phyloP scores from a whole-genome alignment of 53 echinoderm and acorn worm genomes.

The Temnopleurus reevesii region DNA sequence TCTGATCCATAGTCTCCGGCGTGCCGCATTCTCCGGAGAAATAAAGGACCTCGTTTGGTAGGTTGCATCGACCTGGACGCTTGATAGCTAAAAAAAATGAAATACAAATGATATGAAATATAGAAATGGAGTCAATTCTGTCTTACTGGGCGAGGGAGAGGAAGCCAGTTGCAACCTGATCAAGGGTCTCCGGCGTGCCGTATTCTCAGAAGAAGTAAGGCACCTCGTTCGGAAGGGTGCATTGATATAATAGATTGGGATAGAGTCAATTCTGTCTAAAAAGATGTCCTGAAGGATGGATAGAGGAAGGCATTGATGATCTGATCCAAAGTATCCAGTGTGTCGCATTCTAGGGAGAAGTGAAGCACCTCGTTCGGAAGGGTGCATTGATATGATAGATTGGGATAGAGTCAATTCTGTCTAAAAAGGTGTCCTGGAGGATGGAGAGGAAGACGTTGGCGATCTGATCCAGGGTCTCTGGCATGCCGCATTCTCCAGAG shows the following conservation, averaged over 20 bases:
- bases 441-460: constrained; percentile 56
- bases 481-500: constrained; percentile 69
- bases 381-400: too few relatives aligned
- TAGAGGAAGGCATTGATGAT: constrained; percentile 67
- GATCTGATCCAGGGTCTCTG: constrained; percentile 56
- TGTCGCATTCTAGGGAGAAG: constrained; percentile 70
- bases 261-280: too few relatives aligned
- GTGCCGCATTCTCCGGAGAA: constrained; percentile 72
- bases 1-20: constrained; percentile 50
- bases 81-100: too few relatives aligned
- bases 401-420: too few relatives aligned
- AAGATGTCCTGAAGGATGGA: too few relatives aligned
- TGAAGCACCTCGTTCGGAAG: constrained; percentile 65
- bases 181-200: constrained; percentile 42
- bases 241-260: too few relatives aligned
- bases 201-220: constrained; percentile 73
- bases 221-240: constrained; percentile 40
- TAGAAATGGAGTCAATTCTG: too few relatives aligned
- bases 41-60: constrained; percentile 64
- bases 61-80: constrained; percentile 46
- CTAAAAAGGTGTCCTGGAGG: too few relatives aligned
- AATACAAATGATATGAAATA: too few relatives aligned
- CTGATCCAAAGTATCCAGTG: constrained; percentile 42
- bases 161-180: constrained; percentile 58
- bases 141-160: too few relatives aligned